These are phyloP conservation scores for Porphyrio hochstetteri DNA, from an alignment of 2,113 vertebrate genomes.

Conservation along the genomic window DNA sequence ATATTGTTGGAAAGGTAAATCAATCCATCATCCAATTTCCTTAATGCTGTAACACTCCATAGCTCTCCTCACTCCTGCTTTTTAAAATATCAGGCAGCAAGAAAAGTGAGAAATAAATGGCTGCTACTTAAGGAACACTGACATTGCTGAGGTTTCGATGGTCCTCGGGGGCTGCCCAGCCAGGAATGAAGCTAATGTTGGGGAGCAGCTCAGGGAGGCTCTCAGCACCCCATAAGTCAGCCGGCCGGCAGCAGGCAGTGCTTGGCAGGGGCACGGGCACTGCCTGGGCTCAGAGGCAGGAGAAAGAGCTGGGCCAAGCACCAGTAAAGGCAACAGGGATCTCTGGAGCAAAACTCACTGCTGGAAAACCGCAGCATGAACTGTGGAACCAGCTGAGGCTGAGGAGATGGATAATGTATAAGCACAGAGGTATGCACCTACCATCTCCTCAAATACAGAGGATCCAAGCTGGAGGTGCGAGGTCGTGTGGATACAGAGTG, in stretches of 20 bases:
- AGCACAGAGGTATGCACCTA: background rate
- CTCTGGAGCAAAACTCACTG: background rate
- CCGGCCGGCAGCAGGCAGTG: fast-evolving
- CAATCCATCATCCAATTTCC: background rate
- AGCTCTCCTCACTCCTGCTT: background rate
- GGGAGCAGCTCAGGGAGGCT: background rate
- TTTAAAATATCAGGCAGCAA: background rate
- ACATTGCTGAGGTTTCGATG: background rate
- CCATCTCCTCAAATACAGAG: background rate
- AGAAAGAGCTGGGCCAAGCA: background rate
- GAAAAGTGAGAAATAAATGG: slow-evolving; percentile 25
- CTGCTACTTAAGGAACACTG: background rate
- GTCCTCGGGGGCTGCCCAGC: background rate
- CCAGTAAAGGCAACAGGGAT: background rate
- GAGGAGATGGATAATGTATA: background rate
- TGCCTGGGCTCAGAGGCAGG: fast-evolving
- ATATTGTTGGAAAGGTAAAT: background rate
- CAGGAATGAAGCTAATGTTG: background rate
- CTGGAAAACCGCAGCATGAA: background rate
- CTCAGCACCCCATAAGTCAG: fast-evolving
- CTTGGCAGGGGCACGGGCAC: fast-evolving
- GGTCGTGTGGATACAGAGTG: background rate
- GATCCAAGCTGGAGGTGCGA: background rate
- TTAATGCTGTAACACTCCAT: background rate
- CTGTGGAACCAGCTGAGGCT: background rate